These are phyloP conservation scores for Paramisgurnus dabryanus DNA, from an alignment of 2,113 vertebrate species.

Conservation along the genomic window DNA sequence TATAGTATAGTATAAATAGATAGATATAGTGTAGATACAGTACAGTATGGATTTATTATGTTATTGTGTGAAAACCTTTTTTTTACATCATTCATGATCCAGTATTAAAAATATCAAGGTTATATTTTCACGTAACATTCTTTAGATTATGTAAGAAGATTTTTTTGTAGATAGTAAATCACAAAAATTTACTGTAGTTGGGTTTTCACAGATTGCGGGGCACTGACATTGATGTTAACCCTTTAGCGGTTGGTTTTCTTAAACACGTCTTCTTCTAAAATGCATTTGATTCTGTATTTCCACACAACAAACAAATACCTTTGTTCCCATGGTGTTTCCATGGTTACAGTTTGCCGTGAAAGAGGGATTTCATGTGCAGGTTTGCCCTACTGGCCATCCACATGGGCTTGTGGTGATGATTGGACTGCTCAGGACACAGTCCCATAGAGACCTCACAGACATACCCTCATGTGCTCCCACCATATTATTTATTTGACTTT, in stretches of 20 bases:
- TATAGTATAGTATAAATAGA: no score
- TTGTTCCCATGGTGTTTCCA: conserved; percentile 55
- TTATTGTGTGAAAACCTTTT: neutral
- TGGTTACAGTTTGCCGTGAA: conserved; percentile 42
- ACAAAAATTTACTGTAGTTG: no score
- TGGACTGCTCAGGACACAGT: neutral
- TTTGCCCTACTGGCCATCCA: conserved; percentile 50
- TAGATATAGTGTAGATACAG: no score
- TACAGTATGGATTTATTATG: no score
- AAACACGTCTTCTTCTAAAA: conserved; percentile 2
- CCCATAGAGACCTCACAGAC: conserved; percentile 31
- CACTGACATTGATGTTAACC: no score
- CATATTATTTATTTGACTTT: no score
- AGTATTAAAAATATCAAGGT: no score
- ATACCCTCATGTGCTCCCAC: conserved; percentile 6
- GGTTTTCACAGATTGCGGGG: no score
- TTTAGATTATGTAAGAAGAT: no score
- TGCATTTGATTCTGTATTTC: conserved; percentile 9
- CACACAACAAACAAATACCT: conserved; percentile 44
- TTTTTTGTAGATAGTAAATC: no score
- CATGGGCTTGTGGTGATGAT: conserved; percentile 28
- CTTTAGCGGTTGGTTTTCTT: neutral
- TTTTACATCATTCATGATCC: no score
- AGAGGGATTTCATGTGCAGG: conserved; percentile 52
- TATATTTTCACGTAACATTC: no score